These are phyloP conservation scores for Cossypha caffra DNA, from an alignment of 2,797 vertebrate species.

Conservation along the genomic window DNA sequence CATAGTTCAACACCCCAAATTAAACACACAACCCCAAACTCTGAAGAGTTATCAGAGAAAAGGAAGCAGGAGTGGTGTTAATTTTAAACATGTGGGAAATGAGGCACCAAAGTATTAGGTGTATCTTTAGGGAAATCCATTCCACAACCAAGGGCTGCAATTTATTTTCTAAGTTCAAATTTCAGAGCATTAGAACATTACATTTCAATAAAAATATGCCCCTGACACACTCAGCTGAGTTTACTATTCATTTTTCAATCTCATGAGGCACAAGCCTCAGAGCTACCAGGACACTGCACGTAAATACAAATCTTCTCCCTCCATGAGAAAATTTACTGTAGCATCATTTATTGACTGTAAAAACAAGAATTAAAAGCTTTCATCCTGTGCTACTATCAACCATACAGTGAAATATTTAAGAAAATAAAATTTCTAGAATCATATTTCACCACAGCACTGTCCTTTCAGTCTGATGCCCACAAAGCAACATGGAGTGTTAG, in stretches of 20 bases:
- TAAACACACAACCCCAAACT: neutral
- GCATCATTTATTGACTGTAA: neutral
- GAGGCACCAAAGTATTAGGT: neutral
- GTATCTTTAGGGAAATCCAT: neutral
- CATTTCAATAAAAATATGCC: neutral
- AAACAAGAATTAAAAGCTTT: slow-evolving; percentile 9
- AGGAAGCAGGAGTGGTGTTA: neutral
- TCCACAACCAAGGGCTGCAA: neutral
- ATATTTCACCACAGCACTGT: neutral
- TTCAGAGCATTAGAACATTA: neutral
- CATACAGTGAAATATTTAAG: neutral
- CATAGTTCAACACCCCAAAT: neutral
- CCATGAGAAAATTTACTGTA: neutral
- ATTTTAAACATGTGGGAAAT: neutral
- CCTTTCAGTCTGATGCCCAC: neutral
- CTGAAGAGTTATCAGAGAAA: neutral
- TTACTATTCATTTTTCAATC: neutral
- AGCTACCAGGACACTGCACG: neutral
- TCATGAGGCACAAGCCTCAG: neutral
- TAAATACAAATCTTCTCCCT: neutral
- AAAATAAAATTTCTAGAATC: neutral
- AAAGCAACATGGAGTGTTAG: neutral
- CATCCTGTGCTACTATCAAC: neutral
- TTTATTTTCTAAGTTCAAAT: neutral
- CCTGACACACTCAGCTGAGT: neutral